These are phyloP conservation scores for Cercopithecus neglectus DNA, from an alignment of 2,797 vertebrate species.

Conservation along the genomic window DNA sequence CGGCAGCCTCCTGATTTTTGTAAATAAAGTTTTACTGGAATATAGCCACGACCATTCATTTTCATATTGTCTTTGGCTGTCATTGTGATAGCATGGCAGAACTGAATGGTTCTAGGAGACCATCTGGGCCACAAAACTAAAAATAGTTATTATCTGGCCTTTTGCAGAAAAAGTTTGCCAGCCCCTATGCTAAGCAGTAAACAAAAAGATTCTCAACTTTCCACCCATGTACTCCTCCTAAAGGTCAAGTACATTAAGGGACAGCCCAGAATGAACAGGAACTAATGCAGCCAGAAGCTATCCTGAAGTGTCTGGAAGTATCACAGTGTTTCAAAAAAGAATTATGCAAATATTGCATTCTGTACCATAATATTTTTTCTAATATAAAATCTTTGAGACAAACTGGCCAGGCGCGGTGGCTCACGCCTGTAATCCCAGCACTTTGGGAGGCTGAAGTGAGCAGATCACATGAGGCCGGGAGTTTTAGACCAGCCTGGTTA, in stretches of 20 bases:
- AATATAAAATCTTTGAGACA: not conserved
- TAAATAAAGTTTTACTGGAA: slow-evolving; percentile 57
- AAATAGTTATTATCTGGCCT: slow-evolving; percentile 29
- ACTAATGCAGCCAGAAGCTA: not conserved
- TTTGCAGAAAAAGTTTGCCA: slow-evolving; percentile 13
- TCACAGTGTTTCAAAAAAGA: not conserved
- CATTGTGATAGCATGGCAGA: not conserved
- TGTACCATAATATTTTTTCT: slow-evolving; percentile 27
- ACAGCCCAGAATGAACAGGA: not conserved
- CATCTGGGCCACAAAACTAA: slow-evolving; percentile 11
- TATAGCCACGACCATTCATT: not conserved
- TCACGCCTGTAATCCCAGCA: not conserved
- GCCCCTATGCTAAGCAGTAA: not conserved
- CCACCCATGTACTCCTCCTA: not conserved
- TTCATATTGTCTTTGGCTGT: not conserved
- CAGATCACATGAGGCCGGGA: too few relatives aligned
- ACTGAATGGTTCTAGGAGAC: not conserved
- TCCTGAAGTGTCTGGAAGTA: not conserved
- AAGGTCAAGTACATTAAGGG: not conserved
- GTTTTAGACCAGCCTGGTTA: too few relatives aligned
- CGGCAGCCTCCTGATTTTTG: not conserved
- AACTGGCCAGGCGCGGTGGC: not conserved
- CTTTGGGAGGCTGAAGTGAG: not conserved
- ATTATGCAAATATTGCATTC: not conserved
- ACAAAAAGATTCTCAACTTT: not conserved